These are phyloP conservation scores for Cheumatopsyche charites DNA, from an alignment of 1,140 invertebrate species.

Conservation along the genomic window DNA sequence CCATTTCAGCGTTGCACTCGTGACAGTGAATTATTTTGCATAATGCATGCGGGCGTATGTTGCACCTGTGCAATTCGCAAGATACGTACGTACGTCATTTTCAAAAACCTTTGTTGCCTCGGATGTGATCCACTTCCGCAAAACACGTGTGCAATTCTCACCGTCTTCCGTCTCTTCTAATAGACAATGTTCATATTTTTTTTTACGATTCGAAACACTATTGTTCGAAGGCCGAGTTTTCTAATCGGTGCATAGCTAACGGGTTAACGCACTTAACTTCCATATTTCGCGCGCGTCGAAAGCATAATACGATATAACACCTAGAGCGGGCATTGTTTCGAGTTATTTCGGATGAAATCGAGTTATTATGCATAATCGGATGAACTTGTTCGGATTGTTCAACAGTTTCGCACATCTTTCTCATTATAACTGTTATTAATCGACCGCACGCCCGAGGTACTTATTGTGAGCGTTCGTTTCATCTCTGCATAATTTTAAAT, in stretches of 20 bases:
- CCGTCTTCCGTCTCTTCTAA: constrained; percentile 4
- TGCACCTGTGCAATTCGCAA: not conserved
- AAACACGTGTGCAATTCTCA: constrained; percentile 21
- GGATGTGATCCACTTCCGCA: constrained; percentile 34
- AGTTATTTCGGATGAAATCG: too few species aligned
- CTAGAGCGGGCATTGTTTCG: not conserved
- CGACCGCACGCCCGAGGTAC: too few species aligned
- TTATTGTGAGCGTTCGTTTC: too few species aligned
- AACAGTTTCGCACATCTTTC: too few species aligned
- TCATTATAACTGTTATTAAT: too few species aligned
- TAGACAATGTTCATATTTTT: not conserved
- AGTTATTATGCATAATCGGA: too few species aligned
- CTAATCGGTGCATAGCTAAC: constrained; percentile 19
- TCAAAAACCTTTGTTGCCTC: not conserved
- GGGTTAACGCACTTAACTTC: not conserved
- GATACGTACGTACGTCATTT: not conserved
- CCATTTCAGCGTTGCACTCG: not conserved
- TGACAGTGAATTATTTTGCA: not conserved
- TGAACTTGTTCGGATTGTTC: too few species aligned
- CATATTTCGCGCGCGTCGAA: constrained; percentile 2
- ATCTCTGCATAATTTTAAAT: too few species aligned
- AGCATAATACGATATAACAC: not conserved
- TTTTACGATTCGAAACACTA: not conserved
- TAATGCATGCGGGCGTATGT: not conserved
- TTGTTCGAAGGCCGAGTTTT: constrained; percentile 7